Percentiles rank a stretch among this genome's conserved stretches.
These are phyloP conservation scores for Amphibalanus amphitrite DNA, from an alignment of 1,140 invertebrate species.

Conservation along the genomic window DNA sequence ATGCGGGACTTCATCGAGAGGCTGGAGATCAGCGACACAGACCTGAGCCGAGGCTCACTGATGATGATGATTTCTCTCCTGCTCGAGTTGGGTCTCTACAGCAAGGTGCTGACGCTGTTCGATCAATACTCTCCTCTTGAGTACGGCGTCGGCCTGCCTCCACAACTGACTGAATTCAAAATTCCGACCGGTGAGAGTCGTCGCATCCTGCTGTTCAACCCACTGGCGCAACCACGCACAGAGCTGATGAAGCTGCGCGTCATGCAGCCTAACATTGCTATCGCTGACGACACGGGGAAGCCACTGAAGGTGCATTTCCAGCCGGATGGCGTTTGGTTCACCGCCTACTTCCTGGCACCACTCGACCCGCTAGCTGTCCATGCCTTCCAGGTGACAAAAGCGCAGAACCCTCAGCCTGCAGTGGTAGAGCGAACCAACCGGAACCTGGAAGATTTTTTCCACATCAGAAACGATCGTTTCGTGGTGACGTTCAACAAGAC, in stretches of 20 bases:
- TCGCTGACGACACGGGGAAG: constrained; percentile 44
- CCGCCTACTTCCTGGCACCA: constrained; percentile 58
- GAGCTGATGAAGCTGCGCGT: constrained; percentile 56
- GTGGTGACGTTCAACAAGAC: neutral
- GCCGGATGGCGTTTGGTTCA: constrained; percentile 55
- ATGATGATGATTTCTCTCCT: constrained; percentile 57
- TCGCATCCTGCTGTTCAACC: constrained; percentile 56
- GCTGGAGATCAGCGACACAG: constrained; percentile 42
- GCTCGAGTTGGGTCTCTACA: constrained; percentile 44
- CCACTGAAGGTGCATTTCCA: constrained; percentile 51
- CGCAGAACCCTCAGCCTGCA: constrained; percentile 21
- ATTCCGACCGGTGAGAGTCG: constrained; percentile 24
- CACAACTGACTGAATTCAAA: constrained; percentile 37
- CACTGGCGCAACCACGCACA: constrained; percentile 49
- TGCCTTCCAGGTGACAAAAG: constrained; percentile 44
- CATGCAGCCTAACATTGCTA: constrained; percentile 46
- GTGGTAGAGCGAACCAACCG: neutral
- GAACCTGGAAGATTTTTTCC: neutral
- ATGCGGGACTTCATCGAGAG: constrained; percentile 80
- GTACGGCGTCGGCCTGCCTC: constrained; percentile 59
- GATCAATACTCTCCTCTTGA: constrained; percentile 44
- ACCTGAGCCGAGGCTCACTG: constrained; percentile 52
- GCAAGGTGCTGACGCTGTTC: constrained; percentile 3
- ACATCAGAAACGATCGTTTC: neutral
- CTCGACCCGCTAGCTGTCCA: constrained; percentile 52